phyloP scores from a whole-genome alignment of 2,888 invertebrate species.

The Aspidiotus rigidus region DNA sequence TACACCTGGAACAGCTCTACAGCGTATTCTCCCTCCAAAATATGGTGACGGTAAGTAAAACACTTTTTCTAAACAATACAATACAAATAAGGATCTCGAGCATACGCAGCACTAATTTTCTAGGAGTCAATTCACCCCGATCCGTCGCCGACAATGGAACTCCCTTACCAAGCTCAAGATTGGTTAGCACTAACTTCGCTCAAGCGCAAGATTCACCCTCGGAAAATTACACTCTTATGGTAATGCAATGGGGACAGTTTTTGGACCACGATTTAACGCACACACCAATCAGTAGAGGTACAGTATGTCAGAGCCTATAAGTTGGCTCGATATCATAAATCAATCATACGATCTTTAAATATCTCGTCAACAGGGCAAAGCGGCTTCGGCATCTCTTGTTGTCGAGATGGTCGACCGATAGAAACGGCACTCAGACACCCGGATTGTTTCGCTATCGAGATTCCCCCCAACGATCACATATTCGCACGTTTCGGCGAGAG shows the following conservation, averaged over 20 bases:
- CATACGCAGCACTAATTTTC: conserved; percentile 26
- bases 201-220: conserved; percentile 43
- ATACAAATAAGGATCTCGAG: not conserved
- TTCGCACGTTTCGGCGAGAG: conserved; percentile 43
- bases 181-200: conserved; percentile 44
- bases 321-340: too few relatives aligned
- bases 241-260: conserved; percentile 53
- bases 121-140: conserved; percentile 60
- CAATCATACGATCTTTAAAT: not conserved
- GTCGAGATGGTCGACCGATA: conserved; percentile 41
- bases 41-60: conserved; percentile 43
- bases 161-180: conserved; percentile 46
- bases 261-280: conserved; percentile 52
- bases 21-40: conserved; percentile 44
- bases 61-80: too few relatives aligned
- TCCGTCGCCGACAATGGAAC: conserved; percentile 51
- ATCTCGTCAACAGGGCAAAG: conserved; percentile 38
- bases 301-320: too few relatives aligned
- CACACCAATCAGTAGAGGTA: conserved; percentile 48
- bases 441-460: conserved; percentile 43
- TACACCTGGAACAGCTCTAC: conserved; percentile 43
- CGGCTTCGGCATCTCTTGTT: conserved; percentile 43
- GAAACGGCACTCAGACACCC: conserved; percentile 41
- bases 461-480: conserved; percentile 44
- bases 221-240: conserved; percentile 46